Evolutionary conservation across 2,113 vertebrate genomes (phyloP), one percentile per base, ranked within the genome.

Genomic region (Aythya baeri): DNA sequence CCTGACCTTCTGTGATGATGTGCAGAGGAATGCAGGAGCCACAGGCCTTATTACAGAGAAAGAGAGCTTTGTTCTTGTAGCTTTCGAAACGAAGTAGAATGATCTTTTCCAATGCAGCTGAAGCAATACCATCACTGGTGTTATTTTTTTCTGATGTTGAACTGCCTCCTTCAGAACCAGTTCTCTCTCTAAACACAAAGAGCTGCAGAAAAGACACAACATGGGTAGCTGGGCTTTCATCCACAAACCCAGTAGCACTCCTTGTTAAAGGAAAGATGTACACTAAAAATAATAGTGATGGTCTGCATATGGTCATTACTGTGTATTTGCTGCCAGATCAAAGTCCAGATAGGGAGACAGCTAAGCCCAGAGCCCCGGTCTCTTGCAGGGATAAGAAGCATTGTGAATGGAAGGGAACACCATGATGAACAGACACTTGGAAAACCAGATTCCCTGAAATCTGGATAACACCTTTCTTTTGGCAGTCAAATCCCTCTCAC

Each of bases 1-100:
- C 78, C 94, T 95, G 95, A 95, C 91, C 93, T 94, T 96, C 93
- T 91, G 66, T 76, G 87, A 93, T 92, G 89, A 95, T 70, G 87
- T 52, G 81, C 79, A 78, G 71, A 87, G 71, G 89, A 93, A 94
- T 38, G 71, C 77, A 89, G 67, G 44, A 94, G n/a, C 54, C 91
- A 89, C 73, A 70, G 71, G 84, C 74, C 95, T 93, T 95, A 89
- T 96, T 92, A 92, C 29, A 96, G 91, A 59, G 84, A 95, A 70
- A 82, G 54, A 27, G 4, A 1, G 8, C 93, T 94, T 95, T 97
- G 74, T 94, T 94, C 96, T 73, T 72, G 41, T 58, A 89, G 71
- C 84, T 94, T 96, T 94, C 91, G 85, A 94, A 94, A 95, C 86
- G 94, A 91, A 84, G 74, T 58, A 92, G 36, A 92, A 66, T 59